A percentile compares a stretch with the other conserved stretches of the same genome.
Conservation (phyloP, 2,888 invertebrate species). For the Patella caerulea region DNA sequence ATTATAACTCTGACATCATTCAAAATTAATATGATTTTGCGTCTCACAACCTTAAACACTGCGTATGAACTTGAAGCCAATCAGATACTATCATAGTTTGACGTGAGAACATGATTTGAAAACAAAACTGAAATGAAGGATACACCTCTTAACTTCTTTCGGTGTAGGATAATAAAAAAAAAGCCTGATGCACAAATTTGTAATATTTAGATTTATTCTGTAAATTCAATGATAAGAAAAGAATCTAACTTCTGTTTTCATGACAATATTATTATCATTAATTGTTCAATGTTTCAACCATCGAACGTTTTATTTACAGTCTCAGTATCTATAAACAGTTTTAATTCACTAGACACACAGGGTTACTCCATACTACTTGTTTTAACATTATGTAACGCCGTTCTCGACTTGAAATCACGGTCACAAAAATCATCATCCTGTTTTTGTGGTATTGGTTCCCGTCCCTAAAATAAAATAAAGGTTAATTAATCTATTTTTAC, state of each 20-base stretch:
- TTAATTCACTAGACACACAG: too few relatives aligned
- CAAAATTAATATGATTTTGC: too few relatives aligned
- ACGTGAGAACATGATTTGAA: too few relatives aligned
- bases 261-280: background rate
- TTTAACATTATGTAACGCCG: slow-evolving; percentile 29
- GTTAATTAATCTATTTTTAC: background rate
- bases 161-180: too few relatives aligned
- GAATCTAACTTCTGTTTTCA: background rate
- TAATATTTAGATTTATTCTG: background rate
- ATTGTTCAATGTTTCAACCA: background rate
- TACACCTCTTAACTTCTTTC: too few relatives aligned
- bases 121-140: too few relatives aligned
- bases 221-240: background rate
- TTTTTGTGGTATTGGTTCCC: slow-evolving; percentile 29
- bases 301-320: too few relatives aligned
- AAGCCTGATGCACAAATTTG: too few relatives aligned
- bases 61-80: too few relatives aligned
- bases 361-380: slow-evolving; percentile 22
- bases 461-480: slow-evolving; percentile 23
- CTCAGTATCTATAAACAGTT: background rate
- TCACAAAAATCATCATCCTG: slow-evolving; percentile 49
- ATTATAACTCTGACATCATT: too few relatives aligned
- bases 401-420: slow-evolving; percentile 47
- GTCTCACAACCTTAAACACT: too few relatives aligned
- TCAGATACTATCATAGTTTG: too few relatives aligned